phyloP scores from a whole-genome alignment of 1,140 invertebrate species.

The Tetramorium alpestre region DNA sequence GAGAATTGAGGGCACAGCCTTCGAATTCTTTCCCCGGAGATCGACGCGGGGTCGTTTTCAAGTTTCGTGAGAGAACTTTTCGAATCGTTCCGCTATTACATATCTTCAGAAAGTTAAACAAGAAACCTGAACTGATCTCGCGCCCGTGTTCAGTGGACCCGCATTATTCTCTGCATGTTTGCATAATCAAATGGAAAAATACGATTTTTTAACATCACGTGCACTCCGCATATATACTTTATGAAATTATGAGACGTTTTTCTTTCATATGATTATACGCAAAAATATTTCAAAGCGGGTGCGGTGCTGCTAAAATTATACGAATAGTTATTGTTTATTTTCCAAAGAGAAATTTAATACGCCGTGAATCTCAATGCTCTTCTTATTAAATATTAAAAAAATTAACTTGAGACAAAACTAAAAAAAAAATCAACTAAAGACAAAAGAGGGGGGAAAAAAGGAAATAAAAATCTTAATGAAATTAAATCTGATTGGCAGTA shows the following conservation, averaged over 20 bases:
- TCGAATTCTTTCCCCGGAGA: not conserved
- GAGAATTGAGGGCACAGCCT: not conserved
- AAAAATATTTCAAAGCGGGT: not conserved
- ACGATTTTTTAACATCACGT: not conserved
- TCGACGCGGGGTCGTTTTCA: conserved; percentile 14
- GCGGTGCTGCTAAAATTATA: not conserved
- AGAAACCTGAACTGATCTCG: conserved; percentile 9
- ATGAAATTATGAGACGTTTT: not conserved
- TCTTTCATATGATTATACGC: not conserved
- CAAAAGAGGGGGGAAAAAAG: not conserved
- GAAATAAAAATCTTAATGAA: not conserved
- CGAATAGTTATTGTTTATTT: not conserved
- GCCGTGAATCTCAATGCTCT: not conserved
- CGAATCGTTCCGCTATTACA: conserved; percentile 41
- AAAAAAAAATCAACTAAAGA: not conserved
- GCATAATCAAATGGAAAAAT: not conserved
- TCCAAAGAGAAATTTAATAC: not conserved
- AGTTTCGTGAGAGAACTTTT: conserved; percentile 30
- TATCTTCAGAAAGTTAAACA: conserved; percentile 28
- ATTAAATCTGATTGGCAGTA: not conserved
- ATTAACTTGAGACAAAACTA: not conserved
- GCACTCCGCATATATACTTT: not conserved
- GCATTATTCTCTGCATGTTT: conserved; percentile 12
- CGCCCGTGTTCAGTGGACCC: conserved; percentile 6
- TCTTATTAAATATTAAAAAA: not conserved